Conservation (phyloP, 2,113 vertebrate genomes). For the Chamaetylas fuelleborni region DNA sequence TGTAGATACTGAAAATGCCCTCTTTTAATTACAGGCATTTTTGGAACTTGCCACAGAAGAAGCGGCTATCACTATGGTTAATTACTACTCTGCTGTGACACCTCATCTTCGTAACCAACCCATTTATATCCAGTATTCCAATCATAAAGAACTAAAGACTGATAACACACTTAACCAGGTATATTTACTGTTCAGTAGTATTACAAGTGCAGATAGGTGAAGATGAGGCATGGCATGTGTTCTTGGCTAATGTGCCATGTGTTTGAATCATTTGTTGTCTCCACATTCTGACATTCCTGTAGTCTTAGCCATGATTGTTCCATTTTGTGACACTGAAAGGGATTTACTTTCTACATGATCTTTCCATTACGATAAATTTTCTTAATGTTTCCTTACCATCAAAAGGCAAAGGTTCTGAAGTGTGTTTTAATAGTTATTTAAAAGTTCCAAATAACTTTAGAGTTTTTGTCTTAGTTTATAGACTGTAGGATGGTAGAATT, state of each 20-base stretch:
- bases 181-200: not conserved
- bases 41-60: slow-evolving; percentile 96
- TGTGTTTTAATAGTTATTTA: not conserved
- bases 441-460: not conserved
- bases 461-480: not conserved
- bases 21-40: slow-evolving; percentile 82
- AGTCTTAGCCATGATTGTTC: not conserved
- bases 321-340: not conserved
- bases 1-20: not conserved
- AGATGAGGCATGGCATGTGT: not conserved
- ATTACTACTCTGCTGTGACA: slow-evolving; percentile 92
- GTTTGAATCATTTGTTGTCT: not conserved
- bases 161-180: slow-evolving; percentile 95
- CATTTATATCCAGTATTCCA: slow-evolving; percentile 96
- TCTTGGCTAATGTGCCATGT: not conserved
- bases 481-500: not conserved
- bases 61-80: slow-evolving; percentile 95
- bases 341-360: not conserved
- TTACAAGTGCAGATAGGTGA: not conserved
- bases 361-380: not conserved
- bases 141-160: slow-evolving; percentile 97
- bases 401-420: not conserved
- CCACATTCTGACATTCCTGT: not conserved
- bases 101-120: slow-evolving; percentile 94
- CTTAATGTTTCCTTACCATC: not conserved